Conservation (phyloP, 2,888 invertebrate genomes). For the Helicoverpa assulta region DNA sequence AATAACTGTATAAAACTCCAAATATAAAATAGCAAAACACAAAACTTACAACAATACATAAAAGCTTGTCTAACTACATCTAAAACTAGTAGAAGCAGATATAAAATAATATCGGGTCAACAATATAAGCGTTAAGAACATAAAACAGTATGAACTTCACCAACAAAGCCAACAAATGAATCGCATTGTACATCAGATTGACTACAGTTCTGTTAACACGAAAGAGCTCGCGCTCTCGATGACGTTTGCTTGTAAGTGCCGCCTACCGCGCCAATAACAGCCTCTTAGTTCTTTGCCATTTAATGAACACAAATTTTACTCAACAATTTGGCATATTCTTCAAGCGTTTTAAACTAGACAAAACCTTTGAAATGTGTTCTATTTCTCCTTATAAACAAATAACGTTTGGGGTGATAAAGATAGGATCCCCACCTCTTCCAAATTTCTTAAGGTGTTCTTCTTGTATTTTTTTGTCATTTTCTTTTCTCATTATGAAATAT, state of each 20-base stretch:
- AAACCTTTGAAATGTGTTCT: no score
- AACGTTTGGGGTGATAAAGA: no score
- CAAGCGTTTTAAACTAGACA: no score
- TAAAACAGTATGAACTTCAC: slow-evolving; percentile 44
- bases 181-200: slow-evolving; percentile 36
- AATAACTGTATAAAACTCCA: not conserved
- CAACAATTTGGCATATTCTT: no score
- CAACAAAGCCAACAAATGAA: slow-evolving; percentile 56
- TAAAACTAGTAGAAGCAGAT: slow-evolving; percentile 53
- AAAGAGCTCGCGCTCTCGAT: slow-evolving; percentile 4
- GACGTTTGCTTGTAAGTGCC: slow-evolving; percentile 33
- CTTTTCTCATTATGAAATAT: no score
- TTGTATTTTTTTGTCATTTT: no score
- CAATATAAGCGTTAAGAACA: slow-evolving; percentile 53
- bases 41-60: slow-evolving; percentile 25
- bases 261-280: not conserved
- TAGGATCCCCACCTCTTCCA: no score
- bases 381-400: no score
- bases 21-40: slow-evolving; percentile 5
- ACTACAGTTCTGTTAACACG: slow-evolving; percentile 24
- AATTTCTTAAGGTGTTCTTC: no score
- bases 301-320: not conserved
- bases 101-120: slow-evolving; percentile 38
- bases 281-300: slow-evolving; percentile 5
- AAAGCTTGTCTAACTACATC: slow-evolving; percentile 51